A percentile compares a stretch with the other conserved stretches of the same genome.
phyloP scores from a whole-genome alignment of 2,113 vertebrate genomes.

The Acrocephalus arundinaceus region DNA sequence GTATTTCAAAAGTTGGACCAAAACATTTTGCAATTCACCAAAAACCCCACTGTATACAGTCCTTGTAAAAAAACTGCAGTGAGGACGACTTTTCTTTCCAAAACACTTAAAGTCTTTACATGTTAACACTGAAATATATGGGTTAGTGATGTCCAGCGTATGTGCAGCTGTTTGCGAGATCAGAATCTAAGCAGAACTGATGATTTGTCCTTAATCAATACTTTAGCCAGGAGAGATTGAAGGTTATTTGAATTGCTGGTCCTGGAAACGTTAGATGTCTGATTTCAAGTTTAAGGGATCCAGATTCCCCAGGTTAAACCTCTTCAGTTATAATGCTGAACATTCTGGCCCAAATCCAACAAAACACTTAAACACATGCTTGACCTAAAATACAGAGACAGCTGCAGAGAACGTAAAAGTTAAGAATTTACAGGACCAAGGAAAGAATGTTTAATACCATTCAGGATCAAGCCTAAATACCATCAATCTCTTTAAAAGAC shows the following conservation, averaged over 20 bases:
- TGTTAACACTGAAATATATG: not conserved
- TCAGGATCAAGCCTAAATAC: not conserved
- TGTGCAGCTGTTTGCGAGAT: not conserved
- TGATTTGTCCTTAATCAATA: conserved; percentile 32
- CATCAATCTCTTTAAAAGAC: not conserved
- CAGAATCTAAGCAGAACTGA: not conserved
- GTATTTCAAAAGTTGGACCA: not conserved
- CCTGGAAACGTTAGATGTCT: conserved; percentile 18
- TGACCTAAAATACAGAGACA: conserved; percentile 12
- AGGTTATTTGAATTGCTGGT: conserved; percentile 26
- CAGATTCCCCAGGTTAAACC: conserved; percentile 39
- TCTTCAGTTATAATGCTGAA: not conserved
- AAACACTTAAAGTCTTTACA: not conserved
- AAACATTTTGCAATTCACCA: not conserved
- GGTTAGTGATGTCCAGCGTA: not conserved
- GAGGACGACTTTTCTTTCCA: not conserved
- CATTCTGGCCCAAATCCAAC: conserved; percentile 30
- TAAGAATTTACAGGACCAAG: conserved; percentile 7
- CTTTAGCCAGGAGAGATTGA: not conserved
- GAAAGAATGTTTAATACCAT: not conserved
- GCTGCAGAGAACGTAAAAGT: conserved; percentile 23
- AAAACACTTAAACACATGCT: conserved; percentile 49
- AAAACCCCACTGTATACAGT: not conserved
- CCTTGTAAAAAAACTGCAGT: not conserved
- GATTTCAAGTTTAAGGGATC: conserved; percentile 16